A percentile compares a stretch with the other conserved stretches of the same genome.
phyloP scores from a whole-genome alignment of 2,888 invertebrate genomes.

The Drosophila meridiana region DNA sequence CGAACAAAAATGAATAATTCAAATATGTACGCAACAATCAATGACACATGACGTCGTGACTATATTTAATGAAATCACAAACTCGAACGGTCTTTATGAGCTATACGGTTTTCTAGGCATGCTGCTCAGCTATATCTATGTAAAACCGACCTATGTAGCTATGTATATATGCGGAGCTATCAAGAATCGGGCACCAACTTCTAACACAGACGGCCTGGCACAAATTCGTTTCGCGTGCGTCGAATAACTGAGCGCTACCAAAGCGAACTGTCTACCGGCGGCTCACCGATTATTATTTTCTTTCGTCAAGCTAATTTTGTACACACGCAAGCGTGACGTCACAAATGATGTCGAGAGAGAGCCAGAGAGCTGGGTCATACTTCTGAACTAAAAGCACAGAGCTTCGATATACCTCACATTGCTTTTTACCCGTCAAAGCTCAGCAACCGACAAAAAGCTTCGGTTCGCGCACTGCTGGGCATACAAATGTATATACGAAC shows the following conservation, averaged over 20 bases:
- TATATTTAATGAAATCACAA: constrained; percentile 28
- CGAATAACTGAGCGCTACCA: constrained; percentile 29
- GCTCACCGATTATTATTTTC: constrained; percentile 4
- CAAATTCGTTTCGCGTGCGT: constrained; percentile 20
- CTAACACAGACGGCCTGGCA: not conserved
- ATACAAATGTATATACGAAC: not conserved
- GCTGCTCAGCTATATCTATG: constrained; percentile 27
- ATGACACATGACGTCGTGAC: constrained; percentile 22
- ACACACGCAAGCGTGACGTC: constrained; percentile 21
- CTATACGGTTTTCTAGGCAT: constrained; percentile 16
- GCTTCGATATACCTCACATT: not conserved
- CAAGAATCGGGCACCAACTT: constrained; percentile 22
- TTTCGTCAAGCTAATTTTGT: constrained; percentile 15
- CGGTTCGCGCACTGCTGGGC: not conserved
- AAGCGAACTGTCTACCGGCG: constrained; percentile 9
- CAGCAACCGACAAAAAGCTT: constrained; percentile 7
- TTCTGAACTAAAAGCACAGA: not conserved
- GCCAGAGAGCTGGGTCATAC: not conserved
- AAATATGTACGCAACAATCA: constrained; percentile 4
- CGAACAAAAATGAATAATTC: constrained; percentile 18
- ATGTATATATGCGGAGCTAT: constrained; percentile 12
- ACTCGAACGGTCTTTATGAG: constrained; percentile 2
- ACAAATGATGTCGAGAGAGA: not conserved
- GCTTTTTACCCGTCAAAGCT: constrained; percentile 6
- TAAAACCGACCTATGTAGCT: constrained; percentile 1